Base-by-base conservation (phyloP, 2,113 vertebrate genomes). In the Leptobrachium ailaonicum region DNA sequence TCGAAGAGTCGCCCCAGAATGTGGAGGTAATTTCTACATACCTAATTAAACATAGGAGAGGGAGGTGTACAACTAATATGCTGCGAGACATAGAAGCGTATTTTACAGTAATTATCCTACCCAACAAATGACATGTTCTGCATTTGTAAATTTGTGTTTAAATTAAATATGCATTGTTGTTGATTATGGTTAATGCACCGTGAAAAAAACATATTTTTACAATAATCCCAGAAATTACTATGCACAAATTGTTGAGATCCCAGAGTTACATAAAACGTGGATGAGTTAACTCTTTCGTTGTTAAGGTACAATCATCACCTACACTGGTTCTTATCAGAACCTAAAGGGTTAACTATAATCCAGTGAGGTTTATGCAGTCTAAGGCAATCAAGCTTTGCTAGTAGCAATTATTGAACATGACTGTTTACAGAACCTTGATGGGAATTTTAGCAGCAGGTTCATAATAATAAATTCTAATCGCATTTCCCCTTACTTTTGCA, bases 401-500 rank as follows among this genome's bases (percentile, higher is more conserved):
- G 56, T 5, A 58, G 13, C 56, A 58, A 58, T 60, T 60, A 60
- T 50, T 50, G 47, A 50, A 67, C 75, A 56, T 42, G 69, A 7
- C 41, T 1, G 13, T 54, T 1, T 60, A 60, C 1, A 76, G 45
- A 56, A 76, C 56, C 4, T 41, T 32, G 66, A 47, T 50, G 20
- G 9, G 68, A 40, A 77, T 41, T 13, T 14, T 47, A 71, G 58
- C 42, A 13, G 40, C 45, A 78, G 4, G 69, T 78, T 71, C 62
- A 41, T 50, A 60, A 43, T 50, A 66, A 72, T 66, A 56, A 44
- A 80, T 67, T 67, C 45, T 73, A 66, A 73, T 20, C 32, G 8
- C 66, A 79, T 66, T 79, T 73, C 20, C 20, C 54, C 56, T 2
- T 45, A 45, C 41, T 40, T 67, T 73, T 73, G 56, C 44, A 72